Evolutionary conservation across 2,797 vertebrate species (phyloP).

Genomic region (Megalops cyprinoides): DNA sequence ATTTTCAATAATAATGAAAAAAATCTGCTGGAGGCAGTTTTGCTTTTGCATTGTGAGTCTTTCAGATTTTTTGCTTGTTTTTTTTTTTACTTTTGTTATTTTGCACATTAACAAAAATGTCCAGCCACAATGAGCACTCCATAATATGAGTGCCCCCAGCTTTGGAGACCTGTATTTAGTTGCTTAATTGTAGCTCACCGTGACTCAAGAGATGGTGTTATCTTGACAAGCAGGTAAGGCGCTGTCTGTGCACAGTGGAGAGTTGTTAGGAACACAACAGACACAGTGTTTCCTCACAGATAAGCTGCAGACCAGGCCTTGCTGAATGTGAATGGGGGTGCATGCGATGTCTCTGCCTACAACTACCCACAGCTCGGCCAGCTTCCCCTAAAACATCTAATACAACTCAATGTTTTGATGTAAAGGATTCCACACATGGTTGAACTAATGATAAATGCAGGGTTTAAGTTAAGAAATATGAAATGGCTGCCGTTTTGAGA

Average conservation of each 20-base stretch:
- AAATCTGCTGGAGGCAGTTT: not conserved
- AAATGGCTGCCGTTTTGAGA: not conserved
- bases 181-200: not conserved
- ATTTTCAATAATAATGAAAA: not conserved
- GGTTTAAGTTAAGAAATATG: slow-evolving; percentile 16
- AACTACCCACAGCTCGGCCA: not conserved
- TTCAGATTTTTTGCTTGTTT: too few relatives aligned
- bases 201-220: not conserved
- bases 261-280: not conserved
- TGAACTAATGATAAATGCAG: not conserved
- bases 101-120: not conserved
- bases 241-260: too few relatives aligned
- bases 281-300: too few relatives aligned
- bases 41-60: too few relatives aligned
- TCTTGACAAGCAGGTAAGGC: not conserved
- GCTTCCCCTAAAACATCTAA: not conserved
- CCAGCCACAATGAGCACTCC: not conserved
- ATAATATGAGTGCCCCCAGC: not conserved
- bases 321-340: not conserved
- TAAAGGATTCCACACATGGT: not conserved
- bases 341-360: not conserved
- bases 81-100: not conserved
- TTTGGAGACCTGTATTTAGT: not conserved
- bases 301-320: not conserved
- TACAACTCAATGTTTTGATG: not conserved